phyloP scores from a whole-genome alignment of 2,888 invertebrate genomes.

The Anoplius nigerrimus region DNA sequence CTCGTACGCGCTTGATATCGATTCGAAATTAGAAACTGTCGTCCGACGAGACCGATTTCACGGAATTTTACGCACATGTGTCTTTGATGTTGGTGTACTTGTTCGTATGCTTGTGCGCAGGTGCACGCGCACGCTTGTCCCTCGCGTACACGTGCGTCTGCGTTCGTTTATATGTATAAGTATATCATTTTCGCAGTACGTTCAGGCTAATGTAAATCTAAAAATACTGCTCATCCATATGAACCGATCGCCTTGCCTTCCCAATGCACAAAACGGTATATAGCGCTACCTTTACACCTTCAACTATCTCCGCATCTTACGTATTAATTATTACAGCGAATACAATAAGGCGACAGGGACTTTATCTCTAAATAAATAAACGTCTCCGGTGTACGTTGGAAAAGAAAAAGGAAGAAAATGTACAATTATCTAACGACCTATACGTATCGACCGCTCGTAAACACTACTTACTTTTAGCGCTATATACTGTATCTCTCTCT shows the following conservation, averaged over 20 bases:
- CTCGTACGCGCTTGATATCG: background rate
- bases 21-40: too few species aligned
- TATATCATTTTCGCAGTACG: slow-evolving; percentile 63
- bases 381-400: slow-evolving; percentile 44
- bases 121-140: slow-evolving; percentile 14
- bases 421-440: slow-evolving; percentile 53
- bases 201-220: slow-evolving; percentile 69
- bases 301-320: slow-evolving; percentile 23
- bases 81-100: too few species aligned
- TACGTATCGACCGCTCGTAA: slow-evolving; percentile 39
- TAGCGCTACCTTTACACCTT: slow-evolving; percentile 10
- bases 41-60: too few species aligned
- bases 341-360: slow-evolving; percentile 66
- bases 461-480: slow-evolving; percentile 27
- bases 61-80: too few species aligned
- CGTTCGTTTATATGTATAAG: slow-evolving; percentile 54
- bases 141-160: slow-evolving; percentile 33
- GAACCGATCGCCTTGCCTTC: slow-evolving; percentile 51
- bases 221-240: slow-evolving; percentile 72
- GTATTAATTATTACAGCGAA: slow-evolving; percentile 56
- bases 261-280: slow-evolving; percentile 6
- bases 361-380: slow-evolving; percentile 68
- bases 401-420: slow-evolving; percentile 54
- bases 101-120: background rate
- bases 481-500: slow-evolving; percentile 1